Percentiles rank a stretch among this genome's conserved stretches.
Conservation (phyloP, 2,113 vertebrate genomes). For the Rafetus swinhoei region DNA sequence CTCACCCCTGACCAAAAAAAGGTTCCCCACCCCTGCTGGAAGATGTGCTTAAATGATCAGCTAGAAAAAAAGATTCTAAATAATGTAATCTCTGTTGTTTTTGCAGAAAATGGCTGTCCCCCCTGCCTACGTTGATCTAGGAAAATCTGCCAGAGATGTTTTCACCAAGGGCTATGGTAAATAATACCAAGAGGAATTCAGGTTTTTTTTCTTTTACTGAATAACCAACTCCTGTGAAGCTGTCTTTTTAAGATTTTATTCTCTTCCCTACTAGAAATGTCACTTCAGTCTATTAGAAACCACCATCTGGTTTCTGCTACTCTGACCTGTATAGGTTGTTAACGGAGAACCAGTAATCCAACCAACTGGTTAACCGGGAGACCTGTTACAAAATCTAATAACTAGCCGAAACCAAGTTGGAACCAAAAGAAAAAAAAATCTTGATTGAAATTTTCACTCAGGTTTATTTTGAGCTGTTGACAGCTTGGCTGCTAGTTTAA, state of each 20-base stretch:
- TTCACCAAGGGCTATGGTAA: constrained; percentile 98
- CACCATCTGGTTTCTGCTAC: not conserved
- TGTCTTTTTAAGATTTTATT: not conserved
- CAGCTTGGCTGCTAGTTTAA: not conserved
- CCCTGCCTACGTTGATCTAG: constrained; percentile 92
- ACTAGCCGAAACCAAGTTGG: not conserved
- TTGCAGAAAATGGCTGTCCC: constrained; percentile 93
- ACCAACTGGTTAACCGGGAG: not conserved
- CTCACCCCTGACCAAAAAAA: no score
- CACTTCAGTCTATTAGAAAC: not conserved
- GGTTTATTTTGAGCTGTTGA: not conserved
- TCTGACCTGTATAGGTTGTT: not conserved
- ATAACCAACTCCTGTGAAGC: not conserved
- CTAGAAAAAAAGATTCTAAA: not conserved
- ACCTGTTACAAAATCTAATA: not conserved
- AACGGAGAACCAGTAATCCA: not conserved
- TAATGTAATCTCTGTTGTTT: not conserved
- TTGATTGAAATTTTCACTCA: not conserved
- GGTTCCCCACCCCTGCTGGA: no score
- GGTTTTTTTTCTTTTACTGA: not conserved
- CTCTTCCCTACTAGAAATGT: not conserved
- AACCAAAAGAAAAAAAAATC: not conserved
- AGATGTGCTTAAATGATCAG: not conserved
- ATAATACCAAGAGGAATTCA: constrained; percentile 20
- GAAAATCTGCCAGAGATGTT: constrained; percentile 94